A percentile compares a stretch with the other conserved stretches of the same genome.
These are phyloP conservation scores for Drosophila falleni DNA, from an alignment of 2,888 invertebrate species.

Conservation along the genomic window DNA sequence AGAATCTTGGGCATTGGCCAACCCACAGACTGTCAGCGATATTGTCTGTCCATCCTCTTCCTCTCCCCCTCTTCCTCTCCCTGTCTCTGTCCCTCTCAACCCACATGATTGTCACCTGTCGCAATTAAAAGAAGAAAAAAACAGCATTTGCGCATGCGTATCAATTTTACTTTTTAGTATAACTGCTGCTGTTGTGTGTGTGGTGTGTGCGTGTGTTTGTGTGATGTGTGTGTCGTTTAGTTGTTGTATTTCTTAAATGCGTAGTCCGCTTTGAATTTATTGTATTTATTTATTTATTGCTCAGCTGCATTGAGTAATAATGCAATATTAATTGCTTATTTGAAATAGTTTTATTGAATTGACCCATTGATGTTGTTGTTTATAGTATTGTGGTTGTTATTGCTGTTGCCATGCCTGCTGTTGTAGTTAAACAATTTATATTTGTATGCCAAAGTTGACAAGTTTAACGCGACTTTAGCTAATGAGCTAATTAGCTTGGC, in stretches of 20 bases:
- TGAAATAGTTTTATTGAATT: slow-evolving; percentile 35
- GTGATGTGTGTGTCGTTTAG: slow-evolving; percentile 7
- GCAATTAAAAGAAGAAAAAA: slow-evolving; percentile 39
- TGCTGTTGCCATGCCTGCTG: slow-evolving; percentile 10
- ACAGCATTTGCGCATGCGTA: slow-evolving; percentile 69
- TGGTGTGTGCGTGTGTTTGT: slow-evolving; percentile 8
- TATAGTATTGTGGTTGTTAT: slow-evolving; percentile 7
- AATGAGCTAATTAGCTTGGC: slow-evolving; percentile 48
- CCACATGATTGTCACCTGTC: slow-evolving; percentile 35
- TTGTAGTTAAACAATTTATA: slow-evolving; percentile 24
- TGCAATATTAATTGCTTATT: slow-evolving; percentile 60
- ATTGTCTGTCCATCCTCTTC: slow-evolving; percentile 1
- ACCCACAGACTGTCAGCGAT: slow-evolving; percentile 32
- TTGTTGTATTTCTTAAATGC: slow-evolving; percentile 38
- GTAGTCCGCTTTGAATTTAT: slow-evolving; percentile 39
- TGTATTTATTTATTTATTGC: slow-evolving; percentile 44
- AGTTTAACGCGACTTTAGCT: slow-evolving; percentile 28
- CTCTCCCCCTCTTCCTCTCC: not conserved
- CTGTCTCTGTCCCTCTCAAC: not conserved
- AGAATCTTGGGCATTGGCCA: slow-evolving; percentile 69
- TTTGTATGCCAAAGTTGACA: slow-evolving; percentile 48
- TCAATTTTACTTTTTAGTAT: slow-evolving; percentile 48
- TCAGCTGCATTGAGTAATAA: slow-evolving; percentile 51
- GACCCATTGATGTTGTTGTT: slow-evolving; percentile 9
- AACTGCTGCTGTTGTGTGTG: not conserved